Percentiles rank a stretch among this genome's conserved stretches.
Conservation (phyloP, 2,113 vertebrate genomes). For the Montifringilla adamsi region DNA sequence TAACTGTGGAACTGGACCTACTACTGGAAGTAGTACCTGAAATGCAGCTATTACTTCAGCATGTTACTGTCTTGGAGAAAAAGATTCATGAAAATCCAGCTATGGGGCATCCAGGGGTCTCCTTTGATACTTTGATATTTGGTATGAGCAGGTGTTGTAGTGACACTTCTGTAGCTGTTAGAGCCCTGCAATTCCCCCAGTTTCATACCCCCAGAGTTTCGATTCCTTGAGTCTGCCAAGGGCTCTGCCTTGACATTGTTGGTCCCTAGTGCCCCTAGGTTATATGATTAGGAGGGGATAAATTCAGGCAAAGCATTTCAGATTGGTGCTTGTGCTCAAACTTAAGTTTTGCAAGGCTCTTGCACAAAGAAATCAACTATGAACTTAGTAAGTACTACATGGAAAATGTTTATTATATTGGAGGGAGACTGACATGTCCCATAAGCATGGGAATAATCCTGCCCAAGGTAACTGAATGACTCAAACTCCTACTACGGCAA, state of each 20-base stretch:
- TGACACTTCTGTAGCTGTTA: neutral
- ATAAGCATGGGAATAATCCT: neutral
- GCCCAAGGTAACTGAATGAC: neutral
- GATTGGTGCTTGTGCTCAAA: neutral
- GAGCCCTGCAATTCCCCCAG: neutral
- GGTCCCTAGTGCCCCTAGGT: neutral
- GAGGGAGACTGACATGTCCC: neutral
- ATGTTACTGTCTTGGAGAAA: neutral
- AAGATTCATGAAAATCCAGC: neutral
- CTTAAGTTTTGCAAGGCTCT: neutral
- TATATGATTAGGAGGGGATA: neutral
- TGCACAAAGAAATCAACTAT: neutral
- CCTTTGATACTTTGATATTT: neutral
- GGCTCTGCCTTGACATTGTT: neutral
- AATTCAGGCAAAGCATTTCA: neutral
- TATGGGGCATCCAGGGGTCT: neutral
- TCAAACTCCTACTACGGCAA: neutral
- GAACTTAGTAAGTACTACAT: neutral
- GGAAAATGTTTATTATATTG: neutral
- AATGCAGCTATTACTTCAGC: neutral
- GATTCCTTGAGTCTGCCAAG: neutral
- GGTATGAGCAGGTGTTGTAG: fast-evolving
- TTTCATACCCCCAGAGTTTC: neutral
- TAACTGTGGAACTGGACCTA: neutral
- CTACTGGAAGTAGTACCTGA: neutral